Percentiles rank a stretch among this genome's conserved stretches.
Conservation (phyloP, 1,140 invertebrate genomes). For the Zeugodacus cucurbitae region DNA sequence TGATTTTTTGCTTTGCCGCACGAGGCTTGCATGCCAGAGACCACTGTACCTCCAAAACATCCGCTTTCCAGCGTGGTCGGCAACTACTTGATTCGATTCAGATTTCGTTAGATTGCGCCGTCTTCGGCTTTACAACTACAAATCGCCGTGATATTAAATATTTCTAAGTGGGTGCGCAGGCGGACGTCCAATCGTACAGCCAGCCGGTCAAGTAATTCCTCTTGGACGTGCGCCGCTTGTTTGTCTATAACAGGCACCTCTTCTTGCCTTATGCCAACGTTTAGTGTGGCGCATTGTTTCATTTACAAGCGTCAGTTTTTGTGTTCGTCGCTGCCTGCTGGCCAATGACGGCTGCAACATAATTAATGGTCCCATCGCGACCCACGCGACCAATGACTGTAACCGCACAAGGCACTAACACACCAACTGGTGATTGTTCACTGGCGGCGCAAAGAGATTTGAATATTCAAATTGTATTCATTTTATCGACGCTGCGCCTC, state of each 20-base stretch:
- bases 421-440: background rate
- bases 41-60: too few species aligned
- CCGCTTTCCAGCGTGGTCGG: background rate
- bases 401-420: background rate
- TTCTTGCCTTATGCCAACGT: too few species aligned
- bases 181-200: background rate
- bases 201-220: background rate
- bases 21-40: too few species aligned
- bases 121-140: background rate
- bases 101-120: background rate
- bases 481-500: background rate
- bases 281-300: background rate
- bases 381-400: constrained; percentile 4
- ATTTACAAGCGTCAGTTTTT: background rate
- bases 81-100: background rate
- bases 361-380: background rate
- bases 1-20: background rate
- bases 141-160: background rate
- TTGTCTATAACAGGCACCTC: background rate
- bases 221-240: background rate
- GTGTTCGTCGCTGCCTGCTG: background rate
- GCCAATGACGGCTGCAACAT: background rate
- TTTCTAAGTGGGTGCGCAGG: background rate
- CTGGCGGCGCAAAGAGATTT: background rate
- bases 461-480: constrained; percentile 21